These are phyloP conservation scores for Isotomurus palustris DNA, from an alignment of 2,888 invertebrate genomes.

Conservation along the genomic window DNA sequence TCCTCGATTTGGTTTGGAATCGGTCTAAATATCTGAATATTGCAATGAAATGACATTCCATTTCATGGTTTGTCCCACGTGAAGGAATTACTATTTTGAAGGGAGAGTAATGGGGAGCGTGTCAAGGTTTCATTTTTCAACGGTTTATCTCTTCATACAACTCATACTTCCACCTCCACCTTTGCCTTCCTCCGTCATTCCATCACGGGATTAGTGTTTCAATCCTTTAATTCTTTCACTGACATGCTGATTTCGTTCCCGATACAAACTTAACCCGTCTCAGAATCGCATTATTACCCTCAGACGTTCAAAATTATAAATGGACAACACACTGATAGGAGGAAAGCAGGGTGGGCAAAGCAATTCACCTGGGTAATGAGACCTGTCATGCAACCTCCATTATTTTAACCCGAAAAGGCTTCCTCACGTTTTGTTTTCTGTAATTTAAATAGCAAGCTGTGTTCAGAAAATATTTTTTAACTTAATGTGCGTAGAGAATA, in stretches of 20 bases:
- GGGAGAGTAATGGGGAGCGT: slow-evolving; percentile 35
- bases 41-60: neutral
- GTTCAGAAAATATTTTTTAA: neutral
- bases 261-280: neutral
- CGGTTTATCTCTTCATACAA: slow-evolving; percentile 28
- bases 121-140: slow-evolving; percentile 43
- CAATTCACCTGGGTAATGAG: slow-evolving; percentile 30
- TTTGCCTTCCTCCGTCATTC: too few species aligned
- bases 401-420: neutral
- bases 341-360: slow-evolving; percentile 17
- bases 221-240: slow-evolving; percentile 5
- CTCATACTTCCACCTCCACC: slow-evolving; percentile 33
- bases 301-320: too few species aligned
- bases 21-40: neutral
- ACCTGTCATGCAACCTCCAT: slow-evolving; percentile 26
- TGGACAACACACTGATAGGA: too few species aligned
- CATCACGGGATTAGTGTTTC: slow-evolving; percentile 30
- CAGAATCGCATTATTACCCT: neutral
- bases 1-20: too few species aligned
- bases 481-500: neutral
- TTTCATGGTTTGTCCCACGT: too few species aligned
- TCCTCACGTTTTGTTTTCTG: too few species aligned
- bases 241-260: slow-evolving; percentile 11
- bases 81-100: too few species aligned
- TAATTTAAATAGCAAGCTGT: neutral